These are phyloP conservation scores for Monoplex corrugatus DNA, from an alignment of 2,888 invertebrate species.

Conservation along the genomic window DNA sequence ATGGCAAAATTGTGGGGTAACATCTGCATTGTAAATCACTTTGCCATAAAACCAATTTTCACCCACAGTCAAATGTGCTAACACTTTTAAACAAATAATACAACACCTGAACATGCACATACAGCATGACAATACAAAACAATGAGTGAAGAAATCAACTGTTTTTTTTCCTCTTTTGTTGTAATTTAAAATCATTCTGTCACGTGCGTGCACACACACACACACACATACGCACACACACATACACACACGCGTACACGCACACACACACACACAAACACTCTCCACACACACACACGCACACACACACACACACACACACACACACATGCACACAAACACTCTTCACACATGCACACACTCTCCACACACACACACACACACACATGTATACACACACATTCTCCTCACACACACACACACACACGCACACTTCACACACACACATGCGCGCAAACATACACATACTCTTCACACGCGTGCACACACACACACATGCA, in stretches of 20 bases:
- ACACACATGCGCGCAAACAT: background rate
- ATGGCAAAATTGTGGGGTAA: too few relatives aligned
- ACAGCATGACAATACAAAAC: too few relatives aligned
- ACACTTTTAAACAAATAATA: too few relatives aligned
- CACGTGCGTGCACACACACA: background rate
- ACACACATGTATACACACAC: too few relatives aligned
- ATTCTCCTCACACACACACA: conserved; percentile 24
- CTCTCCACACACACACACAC: conserved; percentile 6
- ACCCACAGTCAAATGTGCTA: too few relatives aligned
- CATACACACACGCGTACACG: background rate
- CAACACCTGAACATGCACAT: too few relatives aligned
- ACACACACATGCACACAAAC: background rate
- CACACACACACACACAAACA: background rate
- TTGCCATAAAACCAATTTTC: too few relatives aligned
- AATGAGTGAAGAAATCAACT: too few relatives aligned
- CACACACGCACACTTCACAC: background rate
- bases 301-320: conserved; percentile 19
- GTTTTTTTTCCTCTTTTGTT: too few relatives aligned
- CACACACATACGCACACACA: background rate
- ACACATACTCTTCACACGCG: background rate
- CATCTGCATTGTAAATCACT: too few relatives aligned
- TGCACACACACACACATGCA: background rate
- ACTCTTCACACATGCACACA: background rate
- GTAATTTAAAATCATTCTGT: background rate
- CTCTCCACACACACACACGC: background rate